Evolutionary conservation across 2,888 invertebrate genomes (phyloP), one percentile per base, ranked within the genome.

Genomic region (Dryocosmus kuriphilus): DNA sequence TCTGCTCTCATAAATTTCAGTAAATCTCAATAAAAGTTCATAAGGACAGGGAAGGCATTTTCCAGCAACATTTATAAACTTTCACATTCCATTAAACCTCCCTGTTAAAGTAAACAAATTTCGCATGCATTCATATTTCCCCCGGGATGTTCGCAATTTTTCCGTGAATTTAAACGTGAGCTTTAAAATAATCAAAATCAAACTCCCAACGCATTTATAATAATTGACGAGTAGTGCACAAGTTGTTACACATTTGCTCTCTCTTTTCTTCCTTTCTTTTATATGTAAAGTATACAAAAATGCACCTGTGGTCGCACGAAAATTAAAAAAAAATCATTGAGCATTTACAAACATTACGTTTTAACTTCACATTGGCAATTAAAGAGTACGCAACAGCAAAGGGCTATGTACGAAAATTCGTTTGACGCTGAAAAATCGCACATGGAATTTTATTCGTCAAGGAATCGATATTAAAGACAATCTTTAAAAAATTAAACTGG

Each of bases 111-210:
- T 67, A 38, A 67, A 67, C 41, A 19, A 67, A 67, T 67, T 67
- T 67, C 27, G 46, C 11, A 67, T 41, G 22, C 24, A 41, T 51
- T 46, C 27, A 35, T 35, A 67, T 51, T 71, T 71, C 27, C 30
- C 46, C 16, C 19, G 51, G 67, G 46, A 41, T 71, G n/a, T n/a
- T 71, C 27, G 19, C 67, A 27, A 46, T 67, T 67, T 71, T 46
- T 41, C n/a, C 19, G 27, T 24, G 19, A 46, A 51, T 51, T 71
- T 71, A 22, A 30, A 71, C 51, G 51, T 30, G n/a, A 71, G 51
- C 71, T 71, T 51, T n/a, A 30, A 71, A 71, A 51, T 51, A 71
- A 71, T 71, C 30, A 71, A 71, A 71, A 71, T 9, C 71, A 30
- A 4, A n/a, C 30, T 24, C 19, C 51, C n/a, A 71, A 27, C 9